These are phyloP conservation scores for Monoplex corrugatus DNA, from an alignment of 2,888 invertebrate species.

Conservation along the genomic window DNA sequence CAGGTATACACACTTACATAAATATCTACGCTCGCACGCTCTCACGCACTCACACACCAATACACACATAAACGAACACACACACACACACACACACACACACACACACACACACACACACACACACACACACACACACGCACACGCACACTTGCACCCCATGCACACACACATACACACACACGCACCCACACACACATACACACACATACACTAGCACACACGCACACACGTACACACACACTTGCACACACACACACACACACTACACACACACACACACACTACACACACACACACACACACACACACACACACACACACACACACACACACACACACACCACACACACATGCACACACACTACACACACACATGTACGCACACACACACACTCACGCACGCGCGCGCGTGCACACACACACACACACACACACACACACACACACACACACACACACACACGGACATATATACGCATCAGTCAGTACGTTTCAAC, in stretches of 20 bases:
- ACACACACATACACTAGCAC: too few species aligned
- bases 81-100: neutral
- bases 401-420: neutral
- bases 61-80: neutral
- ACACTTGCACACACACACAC: neutral
- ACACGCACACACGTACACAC: neutral
- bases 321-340: neutral
- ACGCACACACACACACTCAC: conserved; percentile 20
- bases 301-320: neutral
- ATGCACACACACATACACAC: neutral
- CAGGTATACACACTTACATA: neutral
- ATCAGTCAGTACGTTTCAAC: neutral
- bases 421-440: neutral
- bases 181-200: neutral
- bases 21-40: too few species aligned
- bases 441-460: neutral
- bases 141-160: neutral
- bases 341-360: too few species aligned
- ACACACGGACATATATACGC: neutral
- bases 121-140: neutral
- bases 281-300: neutral
- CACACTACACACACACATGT: conserved; percentile 2
- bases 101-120: neutral
- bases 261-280: neutral
- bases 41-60: neutral